Conservation (phyloP, 1,140 invertebrate species). For the Drosophila rhopaloa region DNA sequence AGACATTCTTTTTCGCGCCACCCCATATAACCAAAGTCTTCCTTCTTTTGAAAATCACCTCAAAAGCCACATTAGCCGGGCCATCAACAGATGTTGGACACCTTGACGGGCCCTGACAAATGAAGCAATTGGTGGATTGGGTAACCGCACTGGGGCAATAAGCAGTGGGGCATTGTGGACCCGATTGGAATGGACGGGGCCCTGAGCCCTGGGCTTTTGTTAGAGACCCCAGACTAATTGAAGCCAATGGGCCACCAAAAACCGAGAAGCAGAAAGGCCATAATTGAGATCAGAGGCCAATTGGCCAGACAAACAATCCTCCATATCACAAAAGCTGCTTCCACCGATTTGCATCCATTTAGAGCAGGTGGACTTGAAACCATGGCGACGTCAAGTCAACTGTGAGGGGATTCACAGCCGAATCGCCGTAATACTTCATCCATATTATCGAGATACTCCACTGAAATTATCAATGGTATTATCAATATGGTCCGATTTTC, state of each 20-base stretch:
- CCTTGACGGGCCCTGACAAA: constrained; percentile 67
- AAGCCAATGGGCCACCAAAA: constrained; percentile 40
- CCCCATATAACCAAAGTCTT: neutral
- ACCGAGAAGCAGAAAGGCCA: constrained; percentile 13
- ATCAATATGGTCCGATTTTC: constrained; percentile 46
- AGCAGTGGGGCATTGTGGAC: too few relatives aligned
- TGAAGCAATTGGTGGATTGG: constrained; percentile 75
- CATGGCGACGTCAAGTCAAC: neutral
- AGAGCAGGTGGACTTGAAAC: constrained; percentile 20
- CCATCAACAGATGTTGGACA: constrained; percentile 67
- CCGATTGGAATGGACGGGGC: constrained; percentile 20
- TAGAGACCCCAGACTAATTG: constrained; percentile 37
- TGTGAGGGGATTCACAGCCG: constrained; percentile 23
- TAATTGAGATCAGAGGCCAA: constrained; percentile 52
- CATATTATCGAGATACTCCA: constrained; percentile 34
- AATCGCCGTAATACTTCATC: constrained; percentile 30
- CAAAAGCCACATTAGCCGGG: constrained; percentile 26
- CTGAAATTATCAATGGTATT: constrained; percentile 35
- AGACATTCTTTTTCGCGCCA: constrained; percentile 16
- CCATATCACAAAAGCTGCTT: constrained; percentile 6
- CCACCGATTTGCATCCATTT: constrained; percentile 23
- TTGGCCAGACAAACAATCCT: constrained; percentile 41
- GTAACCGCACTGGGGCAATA: constrained; percentile 64
- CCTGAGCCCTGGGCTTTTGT: constrained; percentile 36
- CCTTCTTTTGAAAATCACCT: constrained; percentile 16